phyloP scores from a whole-genome alignment of 2,888 invertebrate species.

The Lucinisca nassula region DNA sequence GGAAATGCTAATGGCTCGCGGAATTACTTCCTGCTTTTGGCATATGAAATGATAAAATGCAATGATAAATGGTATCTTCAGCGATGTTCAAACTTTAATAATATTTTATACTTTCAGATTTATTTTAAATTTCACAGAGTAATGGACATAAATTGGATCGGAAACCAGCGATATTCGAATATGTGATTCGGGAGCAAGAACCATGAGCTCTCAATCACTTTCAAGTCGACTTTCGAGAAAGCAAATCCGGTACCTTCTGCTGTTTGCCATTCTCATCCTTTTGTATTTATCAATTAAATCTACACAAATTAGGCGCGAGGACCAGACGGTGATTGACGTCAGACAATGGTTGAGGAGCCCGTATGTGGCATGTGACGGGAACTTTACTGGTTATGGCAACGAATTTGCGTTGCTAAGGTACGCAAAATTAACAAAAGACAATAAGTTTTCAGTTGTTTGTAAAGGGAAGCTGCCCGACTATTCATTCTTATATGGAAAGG shows the following conservation, averaged over 20 bases:
- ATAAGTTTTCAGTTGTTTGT: constrained; percentile 54
- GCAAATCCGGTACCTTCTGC: background rate
- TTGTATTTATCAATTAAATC: background rate
- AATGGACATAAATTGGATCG: no score
- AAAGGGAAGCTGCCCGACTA: constrained; percentile 32
- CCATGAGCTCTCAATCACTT: background rate
- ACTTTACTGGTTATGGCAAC: constrained; percentile 56
- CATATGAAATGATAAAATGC: no score
- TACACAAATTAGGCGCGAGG: background rate
- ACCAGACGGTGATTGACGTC: constrained; percentile 31
- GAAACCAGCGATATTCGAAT: no score
- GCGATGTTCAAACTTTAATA: no score
- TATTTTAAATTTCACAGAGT: no score
- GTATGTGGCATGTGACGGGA: constrained; percentile 39
- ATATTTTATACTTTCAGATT: no score
- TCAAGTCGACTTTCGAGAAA: background rate
- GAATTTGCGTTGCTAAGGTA: constrained; percentile 53
- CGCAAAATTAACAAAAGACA: constrained; percentile 36
- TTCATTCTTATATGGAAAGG: constrained; percentile 45
- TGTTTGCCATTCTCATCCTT: background rate
- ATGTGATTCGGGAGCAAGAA: no score
- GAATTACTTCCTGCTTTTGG: no score
- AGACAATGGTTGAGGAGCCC: constrained; percentile 43
- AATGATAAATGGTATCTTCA: no score
- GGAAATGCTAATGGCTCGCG: no score